Evolutionary conservation across 2,797 vertebrate genomes (phyloP).

Genomic region (Crenuchus spilurus): DNA sequence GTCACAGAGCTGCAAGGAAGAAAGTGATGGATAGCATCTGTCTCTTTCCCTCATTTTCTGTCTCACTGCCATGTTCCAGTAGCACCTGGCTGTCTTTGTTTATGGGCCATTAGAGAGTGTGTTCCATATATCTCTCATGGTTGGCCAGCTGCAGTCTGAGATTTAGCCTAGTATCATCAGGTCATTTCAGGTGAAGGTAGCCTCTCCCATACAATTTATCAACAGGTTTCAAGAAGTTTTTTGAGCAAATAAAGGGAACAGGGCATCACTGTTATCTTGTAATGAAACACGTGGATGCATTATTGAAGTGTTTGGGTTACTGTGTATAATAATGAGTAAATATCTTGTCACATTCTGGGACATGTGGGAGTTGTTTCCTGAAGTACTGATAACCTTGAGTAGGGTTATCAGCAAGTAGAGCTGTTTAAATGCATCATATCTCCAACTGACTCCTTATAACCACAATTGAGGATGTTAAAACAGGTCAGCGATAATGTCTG

Average conservation of each 20-base stretch:
- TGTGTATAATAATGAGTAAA: slow-evolving; percentile 1
- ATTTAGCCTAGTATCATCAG: not conserved
- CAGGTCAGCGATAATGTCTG: not conserved
- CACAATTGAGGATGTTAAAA: slow-evolving; percentile 8
- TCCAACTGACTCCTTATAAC: not conserved
- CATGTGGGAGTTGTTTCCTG: not conserved
- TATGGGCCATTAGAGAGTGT: slow-evolving; percentile 4
- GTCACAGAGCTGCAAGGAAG: slow-evolving; percentile 13
- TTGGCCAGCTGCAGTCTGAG: not conserved
- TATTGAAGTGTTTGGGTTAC: not conserved
- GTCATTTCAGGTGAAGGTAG: not conserved
- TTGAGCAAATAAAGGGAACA: slow-evolving; percentile 5
- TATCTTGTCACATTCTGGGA: slow-evolving; percentile 1
- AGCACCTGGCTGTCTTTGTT: slow-evolving; percentile 27
- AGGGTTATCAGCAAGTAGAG: slow-evolving; percentile 22
- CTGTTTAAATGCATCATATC: slow-evolving; percentile 7
- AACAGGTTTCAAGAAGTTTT: not conserved
- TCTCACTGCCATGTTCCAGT: slow-evolving; percentile 9
- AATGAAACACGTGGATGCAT: slow-evolving; percentile 1
- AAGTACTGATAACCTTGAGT: not conserved
- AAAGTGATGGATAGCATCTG: slow-evolving; percentile 36
- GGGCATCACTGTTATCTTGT: slow-evolving; percentile 6
- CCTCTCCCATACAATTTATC: not conserved
- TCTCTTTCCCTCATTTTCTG: slow-evolving; percentile 13
- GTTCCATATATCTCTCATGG: not conserved